phyloP scores from a whole-genome alignment of 2,888 invertebrate genomes.

The Periphyllus acericola region DNA sequence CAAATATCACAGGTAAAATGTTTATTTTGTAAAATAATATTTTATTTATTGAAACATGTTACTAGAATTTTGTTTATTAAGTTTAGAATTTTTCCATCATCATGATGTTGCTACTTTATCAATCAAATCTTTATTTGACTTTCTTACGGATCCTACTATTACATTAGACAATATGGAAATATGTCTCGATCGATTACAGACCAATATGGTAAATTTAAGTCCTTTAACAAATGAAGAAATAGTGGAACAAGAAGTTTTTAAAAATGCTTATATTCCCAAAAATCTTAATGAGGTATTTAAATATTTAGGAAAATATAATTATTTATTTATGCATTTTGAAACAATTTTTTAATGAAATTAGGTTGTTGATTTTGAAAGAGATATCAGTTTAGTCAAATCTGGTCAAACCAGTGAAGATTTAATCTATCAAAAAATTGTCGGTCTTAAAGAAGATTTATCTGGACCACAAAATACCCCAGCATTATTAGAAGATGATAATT shows the following conservation, averaged over 20 bases:
- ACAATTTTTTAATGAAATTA: constrained; percentile 67
- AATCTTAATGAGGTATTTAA: constrained; percentile 83
- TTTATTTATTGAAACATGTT: background rate
- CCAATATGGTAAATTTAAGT: constrained; percentile 74
- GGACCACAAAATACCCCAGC: constrained; percentile 75
- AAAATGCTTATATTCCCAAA: constrained; percentile 92
- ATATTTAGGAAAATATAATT: background rate
- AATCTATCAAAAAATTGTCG: constrained; percentile 87
- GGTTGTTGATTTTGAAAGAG: constrained; percentile 86
- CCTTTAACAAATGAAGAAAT: constrained; percentile 79
- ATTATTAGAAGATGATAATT: constrained; percentile 69
- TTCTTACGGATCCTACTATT: constrained; percentile 91
- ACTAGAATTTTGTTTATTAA: constrained; percentile 36
- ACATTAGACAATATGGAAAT: constrained; percentile 83
- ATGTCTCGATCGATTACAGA: constrained; percentile 79
- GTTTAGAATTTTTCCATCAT: constrained; percentile 86
- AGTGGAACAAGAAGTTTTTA: constrained; percentile 92
- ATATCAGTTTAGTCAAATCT: constrained; percentile 82
- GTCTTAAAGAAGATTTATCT: constrained; percentile 83
- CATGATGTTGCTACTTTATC: constrained; percentile 91
- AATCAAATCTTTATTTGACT: constrained; percentile 92
- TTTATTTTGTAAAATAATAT: background rate
- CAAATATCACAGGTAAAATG: constrained; percentile 79
- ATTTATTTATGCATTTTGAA: background rate
- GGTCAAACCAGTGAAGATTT: constrained; percentile 74